A percentile compares a stretch with the other conserved stretches of the same genome.
phyloP scores from a whole-genome alignment of 2,113 vertebrate genomes.

The Microcebus ravelobensis region DNA sequence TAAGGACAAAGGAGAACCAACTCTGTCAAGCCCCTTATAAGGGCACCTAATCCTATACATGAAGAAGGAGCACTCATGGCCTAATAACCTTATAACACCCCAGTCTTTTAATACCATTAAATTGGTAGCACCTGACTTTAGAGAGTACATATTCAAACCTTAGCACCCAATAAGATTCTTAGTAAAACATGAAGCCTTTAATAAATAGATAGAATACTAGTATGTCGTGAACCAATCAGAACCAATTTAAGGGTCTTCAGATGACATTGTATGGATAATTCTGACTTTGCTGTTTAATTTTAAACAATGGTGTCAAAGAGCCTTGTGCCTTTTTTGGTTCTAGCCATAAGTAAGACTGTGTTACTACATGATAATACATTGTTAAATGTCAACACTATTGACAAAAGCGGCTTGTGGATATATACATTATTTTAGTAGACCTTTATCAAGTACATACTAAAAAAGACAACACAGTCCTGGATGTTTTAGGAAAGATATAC shows the following conservation, averaged over 20 bases:
- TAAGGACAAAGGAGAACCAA: background rate
- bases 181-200: background rate
- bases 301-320: background rate
- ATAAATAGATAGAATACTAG: background rate
- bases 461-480: background rate
- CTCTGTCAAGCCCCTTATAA: background rate
- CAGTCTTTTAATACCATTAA: background rate
- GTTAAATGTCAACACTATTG: background rate
- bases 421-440: background rate
- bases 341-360: background rate
- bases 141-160: background rate
- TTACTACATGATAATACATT: background rate
- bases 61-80: background rate
- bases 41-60: background rate
- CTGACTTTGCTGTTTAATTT: background rate
- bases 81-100: background rate
- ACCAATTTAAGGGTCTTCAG: background rate
- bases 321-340: background rate
- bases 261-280: background rate
- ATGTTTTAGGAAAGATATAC: background rate
- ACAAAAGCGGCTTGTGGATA: background rate
- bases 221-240: background rate
- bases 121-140: background rate
- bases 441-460: background rate
- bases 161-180: background rate